phyloP scores from a whole-genome alignment of 2,113 vertebrate species.

The Phrynosoma platyrhinos region DNA sequence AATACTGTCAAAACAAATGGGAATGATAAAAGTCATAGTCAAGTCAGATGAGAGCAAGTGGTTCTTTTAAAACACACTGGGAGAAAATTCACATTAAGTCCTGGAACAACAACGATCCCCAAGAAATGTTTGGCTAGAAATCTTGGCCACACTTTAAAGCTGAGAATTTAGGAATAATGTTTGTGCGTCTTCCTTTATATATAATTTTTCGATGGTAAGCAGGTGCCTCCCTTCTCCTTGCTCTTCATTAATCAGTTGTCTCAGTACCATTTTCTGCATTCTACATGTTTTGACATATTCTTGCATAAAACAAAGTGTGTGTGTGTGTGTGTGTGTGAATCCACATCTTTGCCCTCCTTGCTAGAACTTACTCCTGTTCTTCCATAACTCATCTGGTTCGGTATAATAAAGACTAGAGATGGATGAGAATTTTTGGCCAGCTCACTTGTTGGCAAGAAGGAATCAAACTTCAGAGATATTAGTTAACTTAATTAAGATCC shows the following conservation, averaged over 20 bases:
- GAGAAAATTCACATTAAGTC: neutral
- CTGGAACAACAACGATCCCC: neutral
- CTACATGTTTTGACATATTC: neutral
- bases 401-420: neutral
- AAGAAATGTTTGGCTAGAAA: neutral
- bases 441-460: neutral
- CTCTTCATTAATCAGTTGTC: neutral
- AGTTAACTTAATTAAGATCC: no score
- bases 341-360: neutral
- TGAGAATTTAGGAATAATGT: neutral
- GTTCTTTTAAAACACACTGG: neutral
- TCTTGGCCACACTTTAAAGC: neutral
- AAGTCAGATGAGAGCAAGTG: neutral
- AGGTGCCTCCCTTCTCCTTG: neutral
- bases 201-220: neutral
- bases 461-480: no score
- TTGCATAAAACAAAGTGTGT: neutral
- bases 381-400: neutral
- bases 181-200: neutral
- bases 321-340: no score
- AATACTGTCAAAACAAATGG: neutral
- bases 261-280: neutral
- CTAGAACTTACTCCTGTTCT: neutral
- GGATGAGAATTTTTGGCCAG: neutral
- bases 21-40: neutral